A percentile compares a stretch with the other conserved stretches of the same genome.
Evolutionary conservation across 2,888 invertebrate species (phyloP).

Genomic region (Parascotia fuliginaria): DNA sequence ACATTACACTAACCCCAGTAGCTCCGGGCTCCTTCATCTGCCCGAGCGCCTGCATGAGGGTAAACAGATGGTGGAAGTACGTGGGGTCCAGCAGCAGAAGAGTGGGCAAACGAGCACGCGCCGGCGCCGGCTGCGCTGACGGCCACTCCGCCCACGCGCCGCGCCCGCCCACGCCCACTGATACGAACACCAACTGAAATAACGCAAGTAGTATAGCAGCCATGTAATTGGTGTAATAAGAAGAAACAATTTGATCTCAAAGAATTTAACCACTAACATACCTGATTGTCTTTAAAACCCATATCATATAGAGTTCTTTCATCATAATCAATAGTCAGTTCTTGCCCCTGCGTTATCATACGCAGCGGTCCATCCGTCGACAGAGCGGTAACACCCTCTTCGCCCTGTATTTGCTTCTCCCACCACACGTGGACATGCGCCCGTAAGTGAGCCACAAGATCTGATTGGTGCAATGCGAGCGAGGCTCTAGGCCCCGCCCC

Average conservation of each 20-base stretch:
- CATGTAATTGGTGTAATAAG: not conserved
- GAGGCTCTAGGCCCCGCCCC: constrained; percentile 94
- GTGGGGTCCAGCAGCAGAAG: constrained; percentile 92
- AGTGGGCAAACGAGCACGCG: constrained; percentile 94
- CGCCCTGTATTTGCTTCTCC: constrained; percentile 88
- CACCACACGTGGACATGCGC: constrained; percentile 99
- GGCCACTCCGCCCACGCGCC: constrained; percentile 92
- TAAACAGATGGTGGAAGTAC: constrained; percentile 96
- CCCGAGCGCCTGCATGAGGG: constrained; percentile 95
- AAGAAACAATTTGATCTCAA: too few species aligned
- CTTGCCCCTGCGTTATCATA: constrained; percentile 97
- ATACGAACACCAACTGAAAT: constrained; percentile 93
- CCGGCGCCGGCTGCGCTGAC: constrained; percentile 94
- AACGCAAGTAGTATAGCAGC: not conserved
- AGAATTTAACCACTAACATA: not conserved
- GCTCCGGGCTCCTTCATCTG: constrained; percentile 93
- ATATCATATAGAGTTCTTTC: constrained; percentile 96
- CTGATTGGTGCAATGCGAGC: constrained; percentile 92
- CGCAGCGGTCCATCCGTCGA: constrained; percentile 94
- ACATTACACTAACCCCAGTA: constrained; percentile 83
- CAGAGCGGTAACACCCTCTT: constrained; percentile 84
- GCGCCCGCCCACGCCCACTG: constrained; percentile 91
- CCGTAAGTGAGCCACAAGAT: constrained; percentile 95
- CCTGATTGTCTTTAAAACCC: constrained; percentile 97
- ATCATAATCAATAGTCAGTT: constrained; percentile 96